Evolutionary conservation across 2,888 invertebrate genomes (phyloP), one percentile per base, ranked within the genome.

Genomic region (Serripes groenlandicus): DNA sequence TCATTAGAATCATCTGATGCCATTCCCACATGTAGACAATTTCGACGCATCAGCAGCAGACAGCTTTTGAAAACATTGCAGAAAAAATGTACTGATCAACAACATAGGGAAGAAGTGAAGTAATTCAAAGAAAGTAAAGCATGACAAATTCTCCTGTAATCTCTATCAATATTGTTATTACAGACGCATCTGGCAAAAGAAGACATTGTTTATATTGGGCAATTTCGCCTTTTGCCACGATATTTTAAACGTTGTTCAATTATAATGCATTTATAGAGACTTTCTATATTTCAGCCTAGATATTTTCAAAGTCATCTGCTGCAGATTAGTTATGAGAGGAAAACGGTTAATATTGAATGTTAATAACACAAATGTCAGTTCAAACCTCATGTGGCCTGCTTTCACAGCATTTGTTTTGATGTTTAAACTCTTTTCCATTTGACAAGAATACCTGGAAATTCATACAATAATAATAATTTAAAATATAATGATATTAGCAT

Each of bases 361-460:
- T 49, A n/a, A n/a, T n/a, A n/a, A n/a, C 3, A 49, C 15, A 49
- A 3, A 1, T 49, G 49, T 49, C 49, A 3, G 21, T 52, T 26
- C 71, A 71, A 71, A 71, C 71, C 71, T 71, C 71, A 26, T 56
- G 71, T 30, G 28, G 30, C n/a, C 26, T n/a, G 71, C 58, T 54
- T 54, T 54, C 32, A 28, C 71, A 71, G 35, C 71, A 71, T 34
- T 32, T 54, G 15, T 58, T 56, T 71, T 34, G 71, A 58, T 71
- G 66, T 66, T 66, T 66, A 42, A 35, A 23, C 21, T 26, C 9
- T 66, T 37, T 66, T 66, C 66, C 66, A 37, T 66, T 42, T 23
- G 66, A 28, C 66, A 66, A 66, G 66, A 28, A 66, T 26, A 66
- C 66, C 66, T 66, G 66, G 15, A 66, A 66, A 34, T n/a, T 66